Evolutionary conservation across 2,113 vertebrate genomes (phyloP), one percentile per base, ranked within the genome.

Genomic region (Zonotrichia leucophrys): DNA sequence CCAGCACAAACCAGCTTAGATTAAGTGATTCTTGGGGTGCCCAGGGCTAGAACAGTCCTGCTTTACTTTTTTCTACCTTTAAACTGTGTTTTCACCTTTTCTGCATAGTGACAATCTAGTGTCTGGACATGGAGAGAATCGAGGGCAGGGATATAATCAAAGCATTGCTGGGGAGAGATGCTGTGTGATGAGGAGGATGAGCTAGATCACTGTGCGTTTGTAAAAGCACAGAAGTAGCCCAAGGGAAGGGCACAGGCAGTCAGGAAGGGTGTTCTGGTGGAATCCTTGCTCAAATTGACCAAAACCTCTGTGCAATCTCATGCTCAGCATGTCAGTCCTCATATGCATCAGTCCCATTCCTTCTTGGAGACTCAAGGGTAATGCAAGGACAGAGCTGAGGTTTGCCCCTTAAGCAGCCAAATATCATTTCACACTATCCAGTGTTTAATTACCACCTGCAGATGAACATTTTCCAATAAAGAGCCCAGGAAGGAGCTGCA

Each of bases 391-490:
- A 85, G 35, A 50, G 30, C 35, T 80, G 81, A 89, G 75, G 77
- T 79, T 73, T 84, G 9, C 21, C 73, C 67, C 44, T 92, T 23
- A 33, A 84, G 81, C 88, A 70, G 53, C 6, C 8, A 9, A 47
- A 6, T 50, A 50, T 42, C 4, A 0, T 85, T 92, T 95, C 49
- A 35, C 70, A 50, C 33, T 53, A 7, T n/a, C 67, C 21, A 15
- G 44, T 70, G 62, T 79, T 89, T 96, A 95, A 95, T 88, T 96
- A 87, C 37, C 69, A 89, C 89, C 79, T 69, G 47, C 70, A 94
- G 50, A 91, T 75, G 33, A 81, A 37, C 66, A 35, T 60, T 92
- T 88, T 91, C 72, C 56, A 78, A 7, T 70, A 59, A 70, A 52
- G 87, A 87, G 23, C 12, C 35, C 39, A 89, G 85, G 87, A 95